These are phyloP conservation scores for Tetramorium alpestre DNA, from an alignment of 1,140 invertebrate genomes.

Conservation along the genomic window DNA sequence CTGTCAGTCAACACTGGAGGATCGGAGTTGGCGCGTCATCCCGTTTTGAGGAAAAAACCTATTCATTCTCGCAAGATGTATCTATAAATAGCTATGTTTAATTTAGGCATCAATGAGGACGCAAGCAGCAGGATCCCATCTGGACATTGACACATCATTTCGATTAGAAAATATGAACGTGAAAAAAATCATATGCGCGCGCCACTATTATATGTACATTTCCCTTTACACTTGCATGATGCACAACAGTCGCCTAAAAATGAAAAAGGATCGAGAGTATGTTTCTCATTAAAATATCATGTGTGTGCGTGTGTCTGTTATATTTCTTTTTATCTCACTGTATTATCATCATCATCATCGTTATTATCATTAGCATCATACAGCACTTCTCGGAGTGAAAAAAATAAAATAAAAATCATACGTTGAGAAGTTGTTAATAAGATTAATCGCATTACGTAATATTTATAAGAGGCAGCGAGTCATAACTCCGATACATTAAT, in stretches of 20 bases:
- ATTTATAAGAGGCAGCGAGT: slow-evolving; percentile 73
- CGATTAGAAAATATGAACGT: background rate
- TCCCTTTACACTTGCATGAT: slow-evolving; percentile 34
- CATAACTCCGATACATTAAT: slow-evolving; percentile 73
- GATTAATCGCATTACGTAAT: slow-evolving; percentile 80
- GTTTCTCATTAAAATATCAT: slow-evolving; percentile 28
- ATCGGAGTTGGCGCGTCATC: background rate
- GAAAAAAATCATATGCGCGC: background rate
- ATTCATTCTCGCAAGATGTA: slow-evolving; percentile 17
- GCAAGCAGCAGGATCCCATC: background rate
- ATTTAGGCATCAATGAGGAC: slow-evolving; percentile 28
- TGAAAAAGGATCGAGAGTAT: slow-evolving; percentile 26
- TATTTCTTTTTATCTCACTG: slow-evolving; percentile 37
- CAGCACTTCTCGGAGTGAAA: slow-evolving; percentile 80
- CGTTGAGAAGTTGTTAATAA: slow-evolving; percentile 79
- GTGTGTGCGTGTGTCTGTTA: slow-evolving; percentile 46
- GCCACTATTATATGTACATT: slow-evolving; percentile 33
- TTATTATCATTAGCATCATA: slow-evolving; percentile 79
- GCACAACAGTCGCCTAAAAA: background rate
- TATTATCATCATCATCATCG: slow-evolving; percentile 60
- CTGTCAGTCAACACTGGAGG: slow-evolving; percentile 15
- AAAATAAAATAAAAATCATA: slow-evolving; percentile 61
- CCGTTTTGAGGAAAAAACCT: background rate
- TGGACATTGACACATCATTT: background rate
- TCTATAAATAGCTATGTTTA: slow-evolving; percentile 24